Base-by-base conservation (phyloP, 2,113 vertebrate species). In the Tringa solitaria region DNA sequence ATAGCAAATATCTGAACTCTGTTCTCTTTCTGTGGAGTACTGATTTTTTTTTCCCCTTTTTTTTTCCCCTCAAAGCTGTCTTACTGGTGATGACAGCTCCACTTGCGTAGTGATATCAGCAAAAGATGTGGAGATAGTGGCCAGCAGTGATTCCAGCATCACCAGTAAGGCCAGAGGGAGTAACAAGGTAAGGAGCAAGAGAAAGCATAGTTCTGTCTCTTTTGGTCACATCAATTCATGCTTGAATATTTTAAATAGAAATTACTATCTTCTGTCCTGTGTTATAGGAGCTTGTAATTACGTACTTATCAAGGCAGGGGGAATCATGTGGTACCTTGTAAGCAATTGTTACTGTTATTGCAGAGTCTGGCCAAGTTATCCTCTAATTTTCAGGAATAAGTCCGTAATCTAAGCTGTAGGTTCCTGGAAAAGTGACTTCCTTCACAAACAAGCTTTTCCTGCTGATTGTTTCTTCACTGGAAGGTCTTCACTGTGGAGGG, bases 71-170 rank as follows among this genome's bases (percentile, higher is more conserved):
- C 73, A 46, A 91, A 99, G 99, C 95, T 99, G 98, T 94, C 99
- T 99, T 28, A 98, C 99, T 7, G 99, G 99, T 80, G 99, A 99
- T 20, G 99, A 99, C 95, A 98, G 98, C 50, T 99, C 99, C 48
- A 99, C 98, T 28, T 99, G 98, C 43, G 94, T 99, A 69, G 98
- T 99, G 91, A 99, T 99, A 94, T 98, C 98, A 41, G 99, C 98
- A 54, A 99, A 98, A 95, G 98, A 98, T n/a, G 99, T 99, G 88
- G 99, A 99, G 97, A 99, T 99, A 67, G 98, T 99, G 70, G 99
- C 99, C n/a, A 99, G 99, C 97, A 99, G 98, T 97, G 99, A 99
- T 95, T 99, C 99, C 16, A 99, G 99, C 97, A 99, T 99, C 96
- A 99, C 98, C 83, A 99, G 99, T 97, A 99, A 99, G 95, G 99